phyloP scores from a whole-genome alignment of 2,888 invertebrate genomes.

The Meiosimyza platycephala region DNA sequence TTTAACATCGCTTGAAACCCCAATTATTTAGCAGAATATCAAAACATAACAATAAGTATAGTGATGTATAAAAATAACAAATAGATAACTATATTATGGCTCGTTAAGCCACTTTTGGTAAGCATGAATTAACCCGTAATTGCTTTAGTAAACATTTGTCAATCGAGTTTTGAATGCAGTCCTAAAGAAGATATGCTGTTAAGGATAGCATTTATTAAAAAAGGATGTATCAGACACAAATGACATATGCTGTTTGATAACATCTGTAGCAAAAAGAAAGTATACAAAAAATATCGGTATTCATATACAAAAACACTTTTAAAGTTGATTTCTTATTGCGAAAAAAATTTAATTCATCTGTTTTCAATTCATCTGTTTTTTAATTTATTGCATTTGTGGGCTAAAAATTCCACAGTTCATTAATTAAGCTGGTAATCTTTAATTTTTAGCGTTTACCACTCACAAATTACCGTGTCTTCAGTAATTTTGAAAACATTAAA shows the following conservation, averaged over 20 bases:
- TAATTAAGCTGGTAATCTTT: no score
- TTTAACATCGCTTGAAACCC: slow-evolving; percentile 32
- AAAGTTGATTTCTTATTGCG: no score
- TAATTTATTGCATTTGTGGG: no score
- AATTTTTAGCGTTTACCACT: no score
- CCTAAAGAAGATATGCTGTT: neutral
- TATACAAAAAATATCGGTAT: no score
- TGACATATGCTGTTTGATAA: neutral
- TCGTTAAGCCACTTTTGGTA: slow-evolving; percentile 9
- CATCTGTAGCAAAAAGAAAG: neutral
- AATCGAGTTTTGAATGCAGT: slow-evolving; percentile 11
- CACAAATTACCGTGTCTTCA: no score
- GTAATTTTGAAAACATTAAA: no score
- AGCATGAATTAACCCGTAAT: slow-evolving; percentile 46
- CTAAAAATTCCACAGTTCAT: no score
- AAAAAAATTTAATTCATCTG: no score
- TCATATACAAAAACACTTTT: no score
- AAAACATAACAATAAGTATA: slow-evolving; percentile 20
- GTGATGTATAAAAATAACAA: slow-evolving; percentile 16
- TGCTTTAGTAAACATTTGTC: slow-evolving; percentile 46
- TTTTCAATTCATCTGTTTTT: no score
- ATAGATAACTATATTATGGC: slow-evolving; percentile 6
- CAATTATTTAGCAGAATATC: slow-evolving; percentile 38
- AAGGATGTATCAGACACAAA: no score
- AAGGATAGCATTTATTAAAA: neutral